These are phyloP conservation scores for Nasonia longicornis DNA, from an alignment of 1,140 invertebrate species.

Conservation along the genomic window DNA sequence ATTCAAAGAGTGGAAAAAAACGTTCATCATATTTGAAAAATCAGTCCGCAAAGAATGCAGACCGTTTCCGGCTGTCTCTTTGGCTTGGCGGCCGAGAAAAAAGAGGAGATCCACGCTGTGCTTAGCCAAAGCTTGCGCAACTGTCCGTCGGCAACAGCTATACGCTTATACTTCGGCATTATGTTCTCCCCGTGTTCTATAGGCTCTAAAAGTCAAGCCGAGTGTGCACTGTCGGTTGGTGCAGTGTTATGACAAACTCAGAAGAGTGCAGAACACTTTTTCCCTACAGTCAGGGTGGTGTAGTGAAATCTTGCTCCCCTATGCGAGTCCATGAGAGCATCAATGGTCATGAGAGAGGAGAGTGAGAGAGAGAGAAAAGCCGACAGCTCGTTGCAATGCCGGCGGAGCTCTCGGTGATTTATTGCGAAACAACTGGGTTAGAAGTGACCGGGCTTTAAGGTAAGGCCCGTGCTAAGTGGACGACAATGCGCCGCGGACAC, in stretches of 20 bases:
- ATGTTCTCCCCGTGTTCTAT: background rate
- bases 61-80: background rate
- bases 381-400: background rate
- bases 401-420: slow-evolving; percentile 52
- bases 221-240: background rate
- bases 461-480: slow-evolving; percentile 47
- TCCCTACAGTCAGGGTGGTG: background rate
- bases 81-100: background rate
- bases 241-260: slow-evolving; percentile 22
- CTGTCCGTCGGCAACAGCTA: slow-evolving; percentile 16
- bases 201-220: background rate
- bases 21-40: background rate
- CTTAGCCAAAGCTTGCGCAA: slow-evolving; percentile 25
- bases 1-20: background rate
- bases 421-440: slow-evolving; percentile 59
- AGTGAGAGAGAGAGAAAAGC: slow-evolving; percentile 1
- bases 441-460: slow-evolving; percentile 50
- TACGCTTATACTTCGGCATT: background rate
- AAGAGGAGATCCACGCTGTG: background rate
- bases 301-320: background rate
- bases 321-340: background rate
- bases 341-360: background rate
- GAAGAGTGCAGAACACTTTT: background rate
- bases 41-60: background rate
- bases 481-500: slow-evolving; percentile 51